A percentile compares a stretch with the other conserved stretches of the same genome.
phyloP scores from a whole-genome alignment of 2,113 vertebrate species.

The Leptodactylus fuscus region DNA sequence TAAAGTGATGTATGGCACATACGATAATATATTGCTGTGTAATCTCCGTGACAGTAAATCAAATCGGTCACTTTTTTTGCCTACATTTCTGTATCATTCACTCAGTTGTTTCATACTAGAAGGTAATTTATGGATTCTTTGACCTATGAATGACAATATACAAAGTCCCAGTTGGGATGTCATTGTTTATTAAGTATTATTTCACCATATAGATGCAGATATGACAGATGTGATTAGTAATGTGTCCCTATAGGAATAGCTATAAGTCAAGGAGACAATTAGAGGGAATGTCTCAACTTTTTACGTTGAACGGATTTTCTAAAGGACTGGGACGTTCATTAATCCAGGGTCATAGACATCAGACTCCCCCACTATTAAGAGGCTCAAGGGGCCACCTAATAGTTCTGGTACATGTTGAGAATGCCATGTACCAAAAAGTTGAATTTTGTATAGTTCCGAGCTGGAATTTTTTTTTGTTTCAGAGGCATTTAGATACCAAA shows the following conservation, averaged over 20 bases:
- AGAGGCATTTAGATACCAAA: too few species aligned
- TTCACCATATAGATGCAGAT: neutral
- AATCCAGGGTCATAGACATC: too few species aligned
- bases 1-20: conserved; percentile 17
- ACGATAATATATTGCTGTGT: conserved; percentile 5
- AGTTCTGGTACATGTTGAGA: too few species aligned
- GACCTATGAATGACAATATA: conserved; percentile 27
- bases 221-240: conserved; percentile 39
- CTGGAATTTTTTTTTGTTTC: too few species aligned
- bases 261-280: neutral
- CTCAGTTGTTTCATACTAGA: neutral
- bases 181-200: conserved; percentile 6
- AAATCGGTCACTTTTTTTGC: conserved; percentile 1
- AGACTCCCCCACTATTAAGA: too few species aligned
- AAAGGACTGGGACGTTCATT: too few species aligned
- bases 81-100: neutral
- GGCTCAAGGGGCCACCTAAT: too few species aligned
- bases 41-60: conserved; percentile 4
- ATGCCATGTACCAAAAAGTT: too few species aligned
- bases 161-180: neutral
- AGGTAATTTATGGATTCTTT: neutral
- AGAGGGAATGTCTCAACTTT: neutral
- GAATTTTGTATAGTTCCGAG: too few species aligned
- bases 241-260: neutral
- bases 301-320: too few species aligned